Base-by-base conservation (phyloP, 1,140 invertebrate genomes). In the Venturia canescens region DNA sequence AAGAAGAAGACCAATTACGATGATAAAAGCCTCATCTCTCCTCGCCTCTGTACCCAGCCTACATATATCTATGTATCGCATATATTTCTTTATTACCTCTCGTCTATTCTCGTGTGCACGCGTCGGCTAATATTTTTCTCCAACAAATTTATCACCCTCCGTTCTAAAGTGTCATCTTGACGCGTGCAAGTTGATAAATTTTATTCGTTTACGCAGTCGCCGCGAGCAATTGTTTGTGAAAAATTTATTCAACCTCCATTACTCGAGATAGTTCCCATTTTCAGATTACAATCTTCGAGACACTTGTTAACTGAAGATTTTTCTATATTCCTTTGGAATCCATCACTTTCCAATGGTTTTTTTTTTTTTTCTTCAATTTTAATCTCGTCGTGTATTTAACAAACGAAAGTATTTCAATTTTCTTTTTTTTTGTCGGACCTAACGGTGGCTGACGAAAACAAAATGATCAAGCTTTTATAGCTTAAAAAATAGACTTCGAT, bases 1-100 rank as follows among this genome's bases (percentile, higher is more conserved):
- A 89, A 88, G 86, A 89, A 88, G 84, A 85, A 84, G 86, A 88
- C 85, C 85, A 88, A 89, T 88, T 88, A 88, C 87, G 80, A 57
- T 82, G 86, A 83, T 84, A 84, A 86, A 87, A 85, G 78, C 31
- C 77, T 82, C 76, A 78, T 82, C 77, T 75, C 80, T 82, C 70
- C 70, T 71, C 75, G 74, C 60, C 34, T 60, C 21, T 74, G 50
- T n/a, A 53, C 44, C 38, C 71, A 16, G 16, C 27, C 26, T 48
- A 23, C 29, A 3, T 53, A 48, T 50, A 23, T 53, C 6, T 29
- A 48, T 44, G 13, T 44, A 7, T 34, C 29, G 4, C 11, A 21
- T 26, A 67, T 27, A 23, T 67, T 67, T 67, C 29, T 34, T 34
- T 31, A 18, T 70, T 31, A 70, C 27, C 67, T n/a, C 63, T 67